Conservation (phyloP, 2,113 vertebrate genomes). For the Mola mola region DNA sequence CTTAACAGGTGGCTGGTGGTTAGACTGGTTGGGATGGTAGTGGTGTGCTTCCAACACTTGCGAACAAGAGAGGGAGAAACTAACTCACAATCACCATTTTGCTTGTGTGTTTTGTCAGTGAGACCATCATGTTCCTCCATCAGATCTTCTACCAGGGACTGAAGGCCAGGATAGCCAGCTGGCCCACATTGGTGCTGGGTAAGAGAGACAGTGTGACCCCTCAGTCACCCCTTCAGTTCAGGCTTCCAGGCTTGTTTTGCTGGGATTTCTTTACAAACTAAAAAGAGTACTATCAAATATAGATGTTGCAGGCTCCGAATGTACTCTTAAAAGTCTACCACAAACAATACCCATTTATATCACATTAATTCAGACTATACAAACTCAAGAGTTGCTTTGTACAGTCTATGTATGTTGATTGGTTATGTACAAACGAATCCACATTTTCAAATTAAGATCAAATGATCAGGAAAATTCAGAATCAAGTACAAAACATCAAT, state of each 20-base stretch:
- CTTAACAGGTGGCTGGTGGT: slow-evolving; percentile 89
- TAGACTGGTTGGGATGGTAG: slow-evolving; percentile 2
- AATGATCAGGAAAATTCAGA: too few species aligned
- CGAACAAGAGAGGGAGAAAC: slow-evolving; percentile 5
- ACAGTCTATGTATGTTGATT: too few species aligned
- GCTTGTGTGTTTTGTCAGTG: slow-evolving; percentile 79
- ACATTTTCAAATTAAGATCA: too few species aligned
- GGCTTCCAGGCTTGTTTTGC: background rate
- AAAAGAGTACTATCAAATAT: too few species aligned
- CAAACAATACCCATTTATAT: too few species aligned
- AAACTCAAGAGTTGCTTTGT: too few species aligned
- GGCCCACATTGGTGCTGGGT: slow-evolving; percentile 98
- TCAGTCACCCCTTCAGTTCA: background rate
- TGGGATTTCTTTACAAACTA: background rate
- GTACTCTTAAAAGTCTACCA: too few species aligned
- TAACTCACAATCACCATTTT: slow-evolving; percentile 10
- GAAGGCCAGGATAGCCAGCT: slow-evolving; percentile 97
- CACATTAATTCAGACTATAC: too few species aligned
- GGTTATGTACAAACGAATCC: too few species aligned
- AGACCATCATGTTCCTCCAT: slow-evolving; percentile 99
- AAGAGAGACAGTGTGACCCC: slow-evolving; percentile 40
- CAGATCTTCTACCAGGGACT: slow-evolving; percentile 99
- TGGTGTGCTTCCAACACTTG: background rate
- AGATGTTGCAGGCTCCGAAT: too few species aligned
- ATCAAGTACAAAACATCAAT: too few species aligned